Evolutionary conservation across 1,140 invertebrate species (phyloP).

Genomic region (Zaprionus lachaisei): DNA sequence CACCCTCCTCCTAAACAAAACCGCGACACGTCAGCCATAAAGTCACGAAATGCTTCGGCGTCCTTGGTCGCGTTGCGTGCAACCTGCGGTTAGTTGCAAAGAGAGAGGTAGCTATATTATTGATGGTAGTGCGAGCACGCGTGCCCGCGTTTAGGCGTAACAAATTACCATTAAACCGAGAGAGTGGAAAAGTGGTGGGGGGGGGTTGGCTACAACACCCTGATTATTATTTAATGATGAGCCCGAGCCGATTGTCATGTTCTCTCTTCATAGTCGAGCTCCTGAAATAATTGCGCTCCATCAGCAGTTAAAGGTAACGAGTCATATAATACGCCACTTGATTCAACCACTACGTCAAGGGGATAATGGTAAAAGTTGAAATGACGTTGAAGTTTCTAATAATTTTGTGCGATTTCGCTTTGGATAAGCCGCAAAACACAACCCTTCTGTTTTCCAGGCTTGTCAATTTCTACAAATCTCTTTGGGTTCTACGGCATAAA

Average conservation of each 20-base stretch:
- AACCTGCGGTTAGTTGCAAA: slow-evolving; percentile 63
- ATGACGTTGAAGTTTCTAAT: slow-evolving; percentile 17
- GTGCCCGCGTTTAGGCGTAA: slow-evolving; percentile 83
- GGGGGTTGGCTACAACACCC: background rate
- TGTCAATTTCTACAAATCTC: background rate
- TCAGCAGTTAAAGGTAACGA: slow-evolving; percentile 28
- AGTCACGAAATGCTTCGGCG: slow-evolving; percentile 69
- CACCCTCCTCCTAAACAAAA: slow-evolving; percentile 6
- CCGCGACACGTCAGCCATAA: slow-evolving; percentile 80
- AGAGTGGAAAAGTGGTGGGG: no score
- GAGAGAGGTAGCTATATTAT: background rate
- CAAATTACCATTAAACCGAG: slow-evolving; percentile 77
- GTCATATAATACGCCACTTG: background rate
- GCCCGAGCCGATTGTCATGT: slow-evolving; percentile 60
- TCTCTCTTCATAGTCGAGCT: slow-evolving; percentile 44
- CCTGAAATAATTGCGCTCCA: slow-evolving; percentile 58
- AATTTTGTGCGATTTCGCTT: background rate
- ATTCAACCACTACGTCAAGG: slow-evolving; percentile 17
- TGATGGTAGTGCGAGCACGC: slow-evolving; percentile 29
- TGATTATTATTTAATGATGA: slow-evolving; percentile 83
- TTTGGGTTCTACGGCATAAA: background rate
- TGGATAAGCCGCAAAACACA: slow-evolving; percentile 5
- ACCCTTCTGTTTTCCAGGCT: background rate
- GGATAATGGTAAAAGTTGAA: slow-evolving; percentile 36
- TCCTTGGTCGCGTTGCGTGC: slow-evolving; percentile 60